Evolutionary conservation across 2,888 invertebrate genomes (phyloP).

Genomic region (Spisula solida): DNA sequence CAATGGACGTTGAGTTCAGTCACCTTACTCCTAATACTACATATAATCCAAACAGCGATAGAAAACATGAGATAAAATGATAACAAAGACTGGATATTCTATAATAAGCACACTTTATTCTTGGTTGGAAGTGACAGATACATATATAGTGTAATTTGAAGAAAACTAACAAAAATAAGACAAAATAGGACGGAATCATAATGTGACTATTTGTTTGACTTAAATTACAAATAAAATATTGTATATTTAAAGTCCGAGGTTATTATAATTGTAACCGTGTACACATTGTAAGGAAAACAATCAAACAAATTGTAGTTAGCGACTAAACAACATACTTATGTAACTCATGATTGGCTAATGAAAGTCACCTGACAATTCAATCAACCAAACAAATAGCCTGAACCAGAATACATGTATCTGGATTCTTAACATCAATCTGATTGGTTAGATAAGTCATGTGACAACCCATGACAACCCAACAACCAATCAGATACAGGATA

Average conservation of each 20-base stretch:
- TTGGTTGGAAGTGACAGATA: conserved; percentile 62
- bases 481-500: conserved; percentile 1
- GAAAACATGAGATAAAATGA: background rate
- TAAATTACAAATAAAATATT: background rate
- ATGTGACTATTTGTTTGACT: background rate
- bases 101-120: conserved; percentile 71
- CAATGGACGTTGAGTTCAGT: too few relatives aligned
- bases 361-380: background rate
- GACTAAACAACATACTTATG: background rate
- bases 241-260: background rate
- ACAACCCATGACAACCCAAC: background rate
- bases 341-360: conserved; percentile 8
- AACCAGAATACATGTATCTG: background rate
- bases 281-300: conserved; percentile 13
- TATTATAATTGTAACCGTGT: conserved; percentile 20
- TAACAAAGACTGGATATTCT: background rate
- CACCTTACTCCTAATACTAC: too few relatives aligned
- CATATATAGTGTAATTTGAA: conserved; percentile 44
- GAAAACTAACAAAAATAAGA: conserved; percentile 58
- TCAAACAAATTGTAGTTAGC: background rate
- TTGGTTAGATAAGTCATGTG: background rate
- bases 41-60: background rate
- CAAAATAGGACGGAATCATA: conserved; percentile 59
- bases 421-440: background rate
- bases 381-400: background rate